Conservation (phyloP, 2,888 invertebrate genomes). For the Andrena dorsata region DNA sequence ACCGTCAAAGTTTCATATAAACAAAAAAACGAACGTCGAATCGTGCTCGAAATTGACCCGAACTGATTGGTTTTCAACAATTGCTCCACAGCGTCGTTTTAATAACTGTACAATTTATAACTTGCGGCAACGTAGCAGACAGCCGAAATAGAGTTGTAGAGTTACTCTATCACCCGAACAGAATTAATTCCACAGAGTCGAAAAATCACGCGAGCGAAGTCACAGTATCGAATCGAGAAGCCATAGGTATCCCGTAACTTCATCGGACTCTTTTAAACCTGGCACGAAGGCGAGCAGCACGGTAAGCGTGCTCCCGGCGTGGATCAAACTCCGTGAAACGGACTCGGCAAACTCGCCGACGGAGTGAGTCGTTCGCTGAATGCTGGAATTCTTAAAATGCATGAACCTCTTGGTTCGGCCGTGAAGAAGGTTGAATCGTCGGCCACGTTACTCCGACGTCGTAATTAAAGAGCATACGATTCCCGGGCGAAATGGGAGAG, state of each 20-base stretch:
- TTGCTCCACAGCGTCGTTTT: constrained; percentile 7
- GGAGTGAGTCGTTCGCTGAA: neutral
- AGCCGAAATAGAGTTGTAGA: neutral
- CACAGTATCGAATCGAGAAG: constrained; percentile 10
- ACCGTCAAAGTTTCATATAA: neutral
- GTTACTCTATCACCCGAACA: neutral
- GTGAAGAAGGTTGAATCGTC: constrained; percentile 33
- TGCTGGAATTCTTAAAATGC: constrained; percentile 23
- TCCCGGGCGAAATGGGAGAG: constrained; percentile 2
- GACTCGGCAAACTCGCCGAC: neutral
- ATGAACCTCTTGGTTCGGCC: constrained; percentile 12
- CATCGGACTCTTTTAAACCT: no score
- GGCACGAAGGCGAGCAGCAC: neutral
- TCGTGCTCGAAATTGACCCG: constrained; percentile 19
- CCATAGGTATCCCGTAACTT: neutral
- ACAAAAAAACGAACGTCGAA: constrained; percentile 9
- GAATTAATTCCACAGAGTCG: constrained; percentile 6
- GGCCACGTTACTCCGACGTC: constrained; percentile 35
- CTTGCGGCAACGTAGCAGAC: neutral
- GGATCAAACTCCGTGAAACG: neutral
- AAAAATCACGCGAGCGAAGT: neutral
- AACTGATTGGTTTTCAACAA: constrained; percentile 34
- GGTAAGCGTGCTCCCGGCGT: neutral
- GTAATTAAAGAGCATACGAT: constrained; percentile 60
- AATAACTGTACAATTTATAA: constrained; percentile 29